Conservation (phyloP, 2,113 vertebrate genomes). For the Gallinago jamesoni region DNA sequence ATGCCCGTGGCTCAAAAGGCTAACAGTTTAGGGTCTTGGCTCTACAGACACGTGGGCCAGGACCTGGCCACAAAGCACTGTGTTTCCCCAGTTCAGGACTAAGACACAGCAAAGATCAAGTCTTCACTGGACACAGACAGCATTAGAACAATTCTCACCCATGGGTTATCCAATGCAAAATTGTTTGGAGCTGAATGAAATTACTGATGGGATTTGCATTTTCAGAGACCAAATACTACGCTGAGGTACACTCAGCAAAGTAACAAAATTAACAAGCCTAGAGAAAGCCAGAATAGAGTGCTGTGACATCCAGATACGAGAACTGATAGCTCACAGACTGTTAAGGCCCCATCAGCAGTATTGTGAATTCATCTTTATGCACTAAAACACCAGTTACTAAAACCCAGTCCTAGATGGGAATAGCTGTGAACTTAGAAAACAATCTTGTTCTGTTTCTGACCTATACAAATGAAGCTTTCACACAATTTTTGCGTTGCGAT, state of each 20-base stretch:
- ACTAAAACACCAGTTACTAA: background rate
- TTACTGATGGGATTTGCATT: background rate
- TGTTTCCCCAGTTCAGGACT: background rate
- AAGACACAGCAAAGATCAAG: background rate
- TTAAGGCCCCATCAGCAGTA: background rate
- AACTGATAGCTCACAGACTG: background rate
- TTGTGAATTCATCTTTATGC: background rate
- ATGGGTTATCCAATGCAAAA: background rate
- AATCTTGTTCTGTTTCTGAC: background rate
- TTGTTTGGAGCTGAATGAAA: background rate
- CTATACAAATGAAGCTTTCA: constrained; percentile 12
- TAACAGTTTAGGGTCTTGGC: background rate
- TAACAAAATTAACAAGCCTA: background rate
- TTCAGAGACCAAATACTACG: background rate
- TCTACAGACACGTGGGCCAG: background rate
- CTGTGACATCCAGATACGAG: background rate
- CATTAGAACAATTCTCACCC: background rate
- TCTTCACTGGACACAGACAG: background rate
- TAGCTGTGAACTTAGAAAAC: background rate
- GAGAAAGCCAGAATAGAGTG: background rate
- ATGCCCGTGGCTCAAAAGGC: background rate
- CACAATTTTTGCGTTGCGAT: background rate
- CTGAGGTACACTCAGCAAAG: background rate
- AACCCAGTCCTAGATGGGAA: background rate
- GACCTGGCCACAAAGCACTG: background rate